phyloP scores from a whole-genome alignment of 2,888 invertebrate species.

The Merodon equestris region DNA sequence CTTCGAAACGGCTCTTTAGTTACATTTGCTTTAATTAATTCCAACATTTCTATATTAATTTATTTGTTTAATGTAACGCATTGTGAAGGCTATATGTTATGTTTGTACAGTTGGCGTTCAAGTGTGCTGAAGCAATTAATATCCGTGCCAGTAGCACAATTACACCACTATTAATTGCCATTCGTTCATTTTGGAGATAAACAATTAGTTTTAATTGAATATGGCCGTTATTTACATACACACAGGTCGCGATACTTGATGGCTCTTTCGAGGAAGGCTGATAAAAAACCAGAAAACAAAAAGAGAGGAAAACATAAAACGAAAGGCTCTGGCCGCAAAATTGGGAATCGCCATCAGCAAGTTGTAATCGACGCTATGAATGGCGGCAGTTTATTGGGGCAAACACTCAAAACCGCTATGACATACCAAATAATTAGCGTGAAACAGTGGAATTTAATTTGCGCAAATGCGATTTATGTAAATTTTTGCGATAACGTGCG shows the following conservation, averaged over 20 bases:
- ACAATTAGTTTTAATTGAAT: conserved; percentile 34
- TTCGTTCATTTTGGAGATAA: conserved; percentile 23
- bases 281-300: background rate
- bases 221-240: conserved; percentile 31
- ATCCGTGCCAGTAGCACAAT: background rate
- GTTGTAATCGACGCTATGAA: conserved; percentile 1
- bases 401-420: too few species aligned
- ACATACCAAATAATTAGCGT: conserved; percentile 34
- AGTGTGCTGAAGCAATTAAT: background rate
- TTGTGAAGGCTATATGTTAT: background rate
- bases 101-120: too few species aligned
- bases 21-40: conserved; percentile 10
- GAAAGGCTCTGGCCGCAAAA: conserved; percentile 9
- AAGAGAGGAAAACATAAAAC: conserved; percentile 4
- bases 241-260: too few species aligned
- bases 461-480: conserved; percentile 25
- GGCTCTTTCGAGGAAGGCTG: too few species aligned
- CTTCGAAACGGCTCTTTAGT: too few species aligned
- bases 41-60: conserved; percentile 3
- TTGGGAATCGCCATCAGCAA: conserved; percentile 25
- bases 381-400: background rate
- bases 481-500: conserved; percentile 22
- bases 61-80: background rate
- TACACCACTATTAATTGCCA: conserved; percentile 30
- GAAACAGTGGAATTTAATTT: conserved; percentile 41